Percentiles rank a stretch among this genome's conserved stretches.
Conservation (phyloP, 2,113 vertebrate species). For the Labeo catla region DNA sequence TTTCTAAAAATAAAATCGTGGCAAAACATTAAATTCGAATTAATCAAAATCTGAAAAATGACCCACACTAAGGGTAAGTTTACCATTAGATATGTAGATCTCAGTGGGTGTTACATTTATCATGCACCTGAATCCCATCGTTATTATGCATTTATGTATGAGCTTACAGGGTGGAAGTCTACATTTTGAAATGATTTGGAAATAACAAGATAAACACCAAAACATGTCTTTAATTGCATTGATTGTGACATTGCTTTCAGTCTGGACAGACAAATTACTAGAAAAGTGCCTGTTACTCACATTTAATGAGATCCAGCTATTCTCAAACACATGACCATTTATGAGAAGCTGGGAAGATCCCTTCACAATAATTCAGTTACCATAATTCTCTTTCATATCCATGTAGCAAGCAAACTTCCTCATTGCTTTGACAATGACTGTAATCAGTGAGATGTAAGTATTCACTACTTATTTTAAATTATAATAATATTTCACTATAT, state of each 20-base stretch:
- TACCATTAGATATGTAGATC: not conserved
- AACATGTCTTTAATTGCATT: not conserved
- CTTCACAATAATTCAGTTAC: not conserved
- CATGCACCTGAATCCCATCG: not conserved
- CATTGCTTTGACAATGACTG: not conserved
- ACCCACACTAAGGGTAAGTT: not conserved
- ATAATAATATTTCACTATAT: no score
- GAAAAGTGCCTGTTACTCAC: not conserved
- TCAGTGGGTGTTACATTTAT: not conserved
- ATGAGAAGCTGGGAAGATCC: slow-evolving; percentile 45
- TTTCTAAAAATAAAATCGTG: no score
- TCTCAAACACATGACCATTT: slow-evolving; percentile 4
- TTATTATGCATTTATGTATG: not conserved
- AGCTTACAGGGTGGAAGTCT: not conserved
- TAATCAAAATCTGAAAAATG: no score
- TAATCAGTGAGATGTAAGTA: not conserved
- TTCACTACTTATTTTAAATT: not conserved
- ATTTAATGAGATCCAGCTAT: not conserved
- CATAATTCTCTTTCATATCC: slow-evolving; percentile 42
- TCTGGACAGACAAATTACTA: not conserved
- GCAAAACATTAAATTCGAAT: no score
- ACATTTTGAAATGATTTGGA: not conserved
- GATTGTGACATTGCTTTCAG: not conserved
- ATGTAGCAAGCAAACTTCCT: slow-evolving; percentile 32
- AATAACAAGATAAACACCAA: no score